phyloP scores from a whole-genome alignment of 2,888 invertebrate genomes.

The Mesorhabditis belari region DNA sequence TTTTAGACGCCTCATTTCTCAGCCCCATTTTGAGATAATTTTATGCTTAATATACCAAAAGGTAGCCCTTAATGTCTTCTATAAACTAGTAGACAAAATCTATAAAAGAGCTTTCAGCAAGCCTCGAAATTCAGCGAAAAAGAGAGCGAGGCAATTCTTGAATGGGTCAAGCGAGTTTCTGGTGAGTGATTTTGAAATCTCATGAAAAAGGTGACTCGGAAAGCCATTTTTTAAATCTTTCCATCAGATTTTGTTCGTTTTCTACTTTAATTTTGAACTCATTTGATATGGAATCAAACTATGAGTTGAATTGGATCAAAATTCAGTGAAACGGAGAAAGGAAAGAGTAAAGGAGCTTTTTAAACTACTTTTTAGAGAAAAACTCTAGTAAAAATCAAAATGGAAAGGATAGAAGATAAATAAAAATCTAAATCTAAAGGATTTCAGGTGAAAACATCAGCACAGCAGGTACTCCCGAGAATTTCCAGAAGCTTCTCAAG shows the following conservation, averaged over 20 bases:
- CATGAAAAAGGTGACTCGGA: not conserved
- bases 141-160: constrained; percentile 79
- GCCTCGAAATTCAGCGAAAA: constrained; percentile 95
- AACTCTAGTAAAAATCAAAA: too few relatives aligned
- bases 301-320: too few relatives aligned
- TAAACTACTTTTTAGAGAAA: too few relatives aligned
- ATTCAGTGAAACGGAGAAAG: too few relatives aligned
- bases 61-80: too few relatives aligned
- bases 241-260: not conserved
- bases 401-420: too few relatives aligned
- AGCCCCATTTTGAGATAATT: too few relatives aligned
- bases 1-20: too few relatives aligned
- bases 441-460: constrained; percentile 66
- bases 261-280: not conserved
- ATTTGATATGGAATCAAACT: too few relatives aligned
- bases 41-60: too few relatives aligned
- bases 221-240: not conserved
- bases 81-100: too few relatives aligned
- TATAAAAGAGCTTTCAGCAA: constrained; percentile 75
- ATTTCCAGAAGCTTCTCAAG: constrained; percentile 80
- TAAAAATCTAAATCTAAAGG: constrained; percentile 11
- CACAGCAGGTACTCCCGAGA: constrained; percentile 76
- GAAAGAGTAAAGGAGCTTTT: too few relatives aligned
- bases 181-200: not conserved
- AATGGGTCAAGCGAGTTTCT: constrained; percentile 69